These are phyloP conservation scores for Oreochromis aureus DNA, from an alignment of 2,113 vertebrate species.

Conservation along the genomic window DNA sequence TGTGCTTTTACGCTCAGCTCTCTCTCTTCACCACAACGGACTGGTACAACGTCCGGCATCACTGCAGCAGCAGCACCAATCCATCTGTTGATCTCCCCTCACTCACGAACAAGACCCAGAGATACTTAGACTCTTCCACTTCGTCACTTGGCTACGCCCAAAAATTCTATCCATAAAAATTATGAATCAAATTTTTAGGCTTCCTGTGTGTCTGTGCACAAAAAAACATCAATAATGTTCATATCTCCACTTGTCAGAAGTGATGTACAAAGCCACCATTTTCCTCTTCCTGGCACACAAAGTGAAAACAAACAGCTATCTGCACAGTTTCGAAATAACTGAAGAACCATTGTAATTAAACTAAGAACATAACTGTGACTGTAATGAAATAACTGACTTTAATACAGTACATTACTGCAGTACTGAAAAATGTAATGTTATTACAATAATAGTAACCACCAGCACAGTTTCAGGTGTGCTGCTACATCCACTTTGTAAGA, in stretches of 20 bases:
- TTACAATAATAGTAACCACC: background rate
- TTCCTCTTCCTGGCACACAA: background rate
- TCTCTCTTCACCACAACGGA: background rate
- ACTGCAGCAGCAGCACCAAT: background rate
- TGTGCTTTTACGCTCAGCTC: background rate
- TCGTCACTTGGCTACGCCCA: accelerated
- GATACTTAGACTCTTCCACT: background rate
- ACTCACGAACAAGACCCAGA: background rate
- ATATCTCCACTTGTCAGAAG: background rate
- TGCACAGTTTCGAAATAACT: background rate
- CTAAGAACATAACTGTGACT: background rate
- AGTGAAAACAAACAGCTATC: background rate
- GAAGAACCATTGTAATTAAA: background rate
- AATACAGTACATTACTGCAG: background rate
- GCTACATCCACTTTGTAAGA: background rate
- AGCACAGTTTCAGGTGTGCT: background rate
- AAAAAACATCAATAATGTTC: background rate
- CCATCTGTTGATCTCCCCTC: background rate
- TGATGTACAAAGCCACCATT: background rate
- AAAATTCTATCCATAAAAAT: background rate
- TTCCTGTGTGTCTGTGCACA: background rate
- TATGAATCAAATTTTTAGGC: background rate
- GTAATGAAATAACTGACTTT: background rate
- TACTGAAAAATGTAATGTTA: background rate
- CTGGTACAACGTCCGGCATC: background rate